Evolutionary conservation across 37 sponge, comb jelly and placozoan genomes (phyloP).

Genomic region (Amphimedon queenslandica): DNA sequence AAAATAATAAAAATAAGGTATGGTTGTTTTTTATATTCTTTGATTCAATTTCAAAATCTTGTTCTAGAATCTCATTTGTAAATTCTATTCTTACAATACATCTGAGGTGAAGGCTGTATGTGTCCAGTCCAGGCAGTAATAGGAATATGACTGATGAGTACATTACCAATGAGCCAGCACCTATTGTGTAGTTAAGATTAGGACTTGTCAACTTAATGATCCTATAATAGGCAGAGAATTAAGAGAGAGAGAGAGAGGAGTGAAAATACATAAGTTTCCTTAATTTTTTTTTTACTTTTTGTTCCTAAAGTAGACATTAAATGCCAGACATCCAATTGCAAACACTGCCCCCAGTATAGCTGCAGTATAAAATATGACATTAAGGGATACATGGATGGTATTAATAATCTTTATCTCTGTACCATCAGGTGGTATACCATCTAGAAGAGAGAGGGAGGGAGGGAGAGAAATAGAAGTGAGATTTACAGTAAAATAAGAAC

Average conservation of each 20-base stretch:
- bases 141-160: not conserved
- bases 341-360: not conserved
- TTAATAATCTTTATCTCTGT: not conserved
- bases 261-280: not conserved
- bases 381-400: not conserved
- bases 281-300: slow-evolving; percentile 1
- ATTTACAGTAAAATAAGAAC: too few relatives aligned
- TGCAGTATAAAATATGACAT: not conserved
- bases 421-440: not conserved
- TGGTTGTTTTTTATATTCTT: not conserved
- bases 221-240: not conserved
- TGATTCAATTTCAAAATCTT: too few relatives aligned
- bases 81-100: not conserved
- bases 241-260: not conserved
- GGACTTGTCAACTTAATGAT: slow-evolving; percentile 7
- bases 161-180: not conserved
- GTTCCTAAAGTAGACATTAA: not conserved
- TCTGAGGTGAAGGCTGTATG: not conserved
- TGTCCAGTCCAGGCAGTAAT: not conserved
- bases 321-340: slow-evolving; percentile 3
- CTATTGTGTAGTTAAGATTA: not conserved
- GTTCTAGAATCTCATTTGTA: too few relatives aligned
- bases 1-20: not conserved
- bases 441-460: not conserved
- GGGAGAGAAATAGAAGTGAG: too few relatives aligned